phyloP scores from a whole-genome alignment of 2,113 vertebrate species.

The Castor canadensis region DNA sequence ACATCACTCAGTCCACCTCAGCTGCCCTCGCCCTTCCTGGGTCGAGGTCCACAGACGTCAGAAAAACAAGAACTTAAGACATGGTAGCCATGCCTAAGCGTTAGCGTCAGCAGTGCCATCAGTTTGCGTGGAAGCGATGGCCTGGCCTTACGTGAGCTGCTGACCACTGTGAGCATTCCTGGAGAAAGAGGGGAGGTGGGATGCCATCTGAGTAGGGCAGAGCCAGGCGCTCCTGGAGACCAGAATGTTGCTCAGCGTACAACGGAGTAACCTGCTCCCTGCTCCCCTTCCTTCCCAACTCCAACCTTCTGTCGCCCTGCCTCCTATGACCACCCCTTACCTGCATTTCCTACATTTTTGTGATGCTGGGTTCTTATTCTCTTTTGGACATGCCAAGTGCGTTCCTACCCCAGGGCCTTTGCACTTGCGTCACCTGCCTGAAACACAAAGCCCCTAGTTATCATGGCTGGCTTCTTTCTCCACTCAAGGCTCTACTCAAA shows the following conservation, averaged over 20 bases:
- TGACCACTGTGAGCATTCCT: not conserved
- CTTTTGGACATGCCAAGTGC: not conserved
- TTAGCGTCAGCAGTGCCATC: not conserved
- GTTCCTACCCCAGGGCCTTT: not conserved
- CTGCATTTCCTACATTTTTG: not conserved
- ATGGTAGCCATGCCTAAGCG: not conserved
- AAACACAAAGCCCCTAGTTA: not conserved
- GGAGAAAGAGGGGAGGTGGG: not conserved
- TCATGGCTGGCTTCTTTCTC: not conserved
- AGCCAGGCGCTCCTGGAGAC: not conserved
- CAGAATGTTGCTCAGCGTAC: too few species aligned
- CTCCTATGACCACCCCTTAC: too few species aligned
- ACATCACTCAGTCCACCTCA: not conserved
- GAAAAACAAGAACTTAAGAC: not conserved
- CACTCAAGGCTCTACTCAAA: not conserved
- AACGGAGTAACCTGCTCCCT: fast-evolving
- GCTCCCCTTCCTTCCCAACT: too few species aligned
- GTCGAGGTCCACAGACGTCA: too few species aligned
- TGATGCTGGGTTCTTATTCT: not conserved
- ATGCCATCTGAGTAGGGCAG: not conserved
- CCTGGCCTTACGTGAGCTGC: too few species aligned
- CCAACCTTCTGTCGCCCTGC: not conserved
- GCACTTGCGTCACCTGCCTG: not conserved
- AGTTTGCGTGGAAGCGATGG: too few species aligned
- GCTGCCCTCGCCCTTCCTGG: not conserved